phyloP scores from a whole-genome alignment of 2,888 invertebrate genomes.

The Mantis religiosa region DNA sequence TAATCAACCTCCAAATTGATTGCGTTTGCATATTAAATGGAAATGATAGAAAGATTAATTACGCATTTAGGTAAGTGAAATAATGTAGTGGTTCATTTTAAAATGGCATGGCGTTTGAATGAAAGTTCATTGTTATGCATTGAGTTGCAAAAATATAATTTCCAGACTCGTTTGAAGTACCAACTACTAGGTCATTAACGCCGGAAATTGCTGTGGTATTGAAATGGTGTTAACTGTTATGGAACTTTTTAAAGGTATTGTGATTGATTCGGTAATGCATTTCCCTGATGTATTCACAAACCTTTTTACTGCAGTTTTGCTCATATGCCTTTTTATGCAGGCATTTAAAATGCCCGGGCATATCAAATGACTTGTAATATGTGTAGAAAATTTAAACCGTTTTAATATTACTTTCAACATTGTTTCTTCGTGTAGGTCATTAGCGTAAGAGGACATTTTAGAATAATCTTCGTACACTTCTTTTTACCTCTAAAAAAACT shows the following conservation, averaged over 20 bases:
- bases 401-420: no score
- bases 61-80: not conserved
- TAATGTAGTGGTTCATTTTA: not conserved
- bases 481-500: no score
- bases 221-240: not conserved
- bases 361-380: not conserved
- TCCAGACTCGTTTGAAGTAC: not conserved
- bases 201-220: not conserved
- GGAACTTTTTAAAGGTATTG: not conserved
- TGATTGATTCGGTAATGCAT: not conserved
- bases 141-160: not conserved
- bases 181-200: not conserved
- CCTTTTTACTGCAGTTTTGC: not conserved
- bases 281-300: not conserved
- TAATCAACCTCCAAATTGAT: not conserved
- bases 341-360: no score
- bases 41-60: not conserved
- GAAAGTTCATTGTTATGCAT: not conserved
- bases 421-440: no score
- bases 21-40: not conserved
- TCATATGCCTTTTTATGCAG: not conserved
- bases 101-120: not conserved
- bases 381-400: not conserved
- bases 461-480: no score
- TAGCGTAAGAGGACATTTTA: no score